Percentiles rank a stretch among this genome's conserved stretches.
Conservation (phyloP, 2,797 vertebrate species). For the Carcharodon carcharias region DNA sequence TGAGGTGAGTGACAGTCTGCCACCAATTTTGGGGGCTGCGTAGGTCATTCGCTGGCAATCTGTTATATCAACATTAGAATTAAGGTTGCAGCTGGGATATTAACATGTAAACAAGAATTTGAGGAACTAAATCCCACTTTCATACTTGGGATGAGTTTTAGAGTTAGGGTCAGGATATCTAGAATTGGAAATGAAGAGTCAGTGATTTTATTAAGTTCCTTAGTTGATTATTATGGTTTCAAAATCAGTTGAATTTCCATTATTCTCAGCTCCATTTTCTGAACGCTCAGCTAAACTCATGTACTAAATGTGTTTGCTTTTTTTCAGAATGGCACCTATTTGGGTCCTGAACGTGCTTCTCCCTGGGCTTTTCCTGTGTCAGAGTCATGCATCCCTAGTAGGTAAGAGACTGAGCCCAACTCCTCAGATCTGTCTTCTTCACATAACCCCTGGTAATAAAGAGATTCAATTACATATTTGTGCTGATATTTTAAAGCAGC, state of each 20-base stretch:
- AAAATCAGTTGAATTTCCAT: neutral
- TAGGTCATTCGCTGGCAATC: neutral
- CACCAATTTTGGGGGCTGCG: neutral
- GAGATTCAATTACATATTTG: neutral
- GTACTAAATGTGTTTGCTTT: neutral
- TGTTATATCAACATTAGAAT: neutral
- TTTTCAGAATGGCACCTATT: slow-evolving; percentile 5
- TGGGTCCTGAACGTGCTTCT: neutral
- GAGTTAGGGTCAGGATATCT: neutral
- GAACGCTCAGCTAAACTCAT: neutral
- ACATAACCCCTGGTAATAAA: neutral
- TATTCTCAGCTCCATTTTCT: neutral
- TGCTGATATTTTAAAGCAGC: neutral
- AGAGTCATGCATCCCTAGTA: neutral
- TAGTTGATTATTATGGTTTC: neutral
- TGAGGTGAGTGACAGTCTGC: slow-evolving; percentile 32
- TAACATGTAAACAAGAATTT: neutral
- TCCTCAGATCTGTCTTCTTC: neutral
- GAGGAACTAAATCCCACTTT: neutral
- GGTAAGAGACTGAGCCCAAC: slow-evolving; percentile 18
- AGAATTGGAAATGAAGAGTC: neutral
- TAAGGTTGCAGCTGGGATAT: neutral
- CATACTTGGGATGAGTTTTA: neutral
- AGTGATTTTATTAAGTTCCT: too few species aligned
- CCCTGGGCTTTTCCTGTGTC: neutral